Base-by-base conservation (phyloP, 1,140 invertebrate species). In the Lordiphosa collinella region DNA sequence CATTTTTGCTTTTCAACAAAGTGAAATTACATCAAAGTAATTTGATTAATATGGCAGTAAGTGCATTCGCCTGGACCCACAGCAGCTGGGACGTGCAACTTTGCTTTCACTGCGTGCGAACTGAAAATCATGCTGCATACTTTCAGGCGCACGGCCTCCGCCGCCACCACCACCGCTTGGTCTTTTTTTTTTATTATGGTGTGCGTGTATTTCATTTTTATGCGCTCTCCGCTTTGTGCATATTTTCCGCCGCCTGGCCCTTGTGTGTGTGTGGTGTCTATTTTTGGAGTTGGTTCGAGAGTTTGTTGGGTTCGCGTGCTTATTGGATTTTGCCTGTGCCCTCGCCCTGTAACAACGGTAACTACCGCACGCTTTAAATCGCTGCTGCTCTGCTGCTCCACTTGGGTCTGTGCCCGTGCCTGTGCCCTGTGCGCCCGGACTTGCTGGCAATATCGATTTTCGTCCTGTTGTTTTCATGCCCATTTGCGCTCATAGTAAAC, bases 211-310 rank as follows among this genome's bases (percentile, higher is more conserved):
- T 79, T 57, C 58, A 60, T 79, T 57, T 76, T 73, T 64, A 53
- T 64, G 35, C 29, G 40, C 50, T 58, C 44, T 61, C 35, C 44
- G 22, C 56, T 54, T 54, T 61, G 62, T 48, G 52, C 53, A 55
- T 52, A 65, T 80, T 79, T 80, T 80, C 75, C 69, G 59, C 51
- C 66, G 74, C 65, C 74, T 74, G 64, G 55, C 57, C 67, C 52
- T 60, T 29, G 25, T 29, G 6, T 29, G 25, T 29, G 25, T 29
- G 25, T 6, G 25, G 25, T 43, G 71, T 80, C 75, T 79, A 80
- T 79, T 80, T 80, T 67, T 60, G 76, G 66, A 82, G 66, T 76
- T 71, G 60, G 65, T 56, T 57, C 40, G 58, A 68, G 69, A 56
- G 57, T 13, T 57, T 41, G 25, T 56, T 38, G 53, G 44, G 63